Conservation (phyloP, 2,888 invertebrate species). For the Ochlodes sylvanus region DNA sequence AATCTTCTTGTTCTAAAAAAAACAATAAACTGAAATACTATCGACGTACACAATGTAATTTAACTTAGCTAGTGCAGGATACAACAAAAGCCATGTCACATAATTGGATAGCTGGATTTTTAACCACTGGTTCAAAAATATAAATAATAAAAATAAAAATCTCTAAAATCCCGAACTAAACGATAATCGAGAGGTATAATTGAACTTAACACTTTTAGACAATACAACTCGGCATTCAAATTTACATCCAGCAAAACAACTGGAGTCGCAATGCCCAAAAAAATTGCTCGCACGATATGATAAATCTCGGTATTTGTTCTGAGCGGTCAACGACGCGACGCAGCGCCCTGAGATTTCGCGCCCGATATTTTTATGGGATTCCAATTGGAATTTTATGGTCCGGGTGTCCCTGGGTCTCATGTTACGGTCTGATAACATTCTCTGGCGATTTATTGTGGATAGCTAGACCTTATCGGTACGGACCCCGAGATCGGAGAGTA, state of each 20-base stretch:
- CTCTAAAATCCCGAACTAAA: no score
- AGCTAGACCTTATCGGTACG: constrained; percentile 26
- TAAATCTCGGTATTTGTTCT: constrained; percentile 16
- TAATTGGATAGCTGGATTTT: no score
- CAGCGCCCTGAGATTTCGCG: constrained; percentile 29
- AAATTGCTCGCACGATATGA: constrained; percentile 15
- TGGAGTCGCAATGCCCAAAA: background rate
- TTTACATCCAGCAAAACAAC: background rate
- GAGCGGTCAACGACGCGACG: constrained; percentile 27
- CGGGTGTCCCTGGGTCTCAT: constrained; percentile 44
- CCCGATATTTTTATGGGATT: constrained; percentile 51
- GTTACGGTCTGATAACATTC: constrained; percentile 50
- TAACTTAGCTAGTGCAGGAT: no score
- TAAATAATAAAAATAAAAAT: no score
- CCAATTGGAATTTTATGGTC: constrained; percentile 51
- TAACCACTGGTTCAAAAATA: no score
- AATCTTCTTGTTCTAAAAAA: no score
- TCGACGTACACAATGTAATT: no score
- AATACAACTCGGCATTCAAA: no score
- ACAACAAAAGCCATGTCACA: no score
- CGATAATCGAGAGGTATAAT: no score
- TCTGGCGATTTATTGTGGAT: constrained; percentile 44
- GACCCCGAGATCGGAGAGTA: constrained; percentile 13
- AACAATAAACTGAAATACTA: no score
- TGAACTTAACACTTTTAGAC: no score